These are phyloP conservation scores for Smittia sp. DNA, from an alignment of 2,888 invertebrate species.

Conservation along the genomic window DNA sequence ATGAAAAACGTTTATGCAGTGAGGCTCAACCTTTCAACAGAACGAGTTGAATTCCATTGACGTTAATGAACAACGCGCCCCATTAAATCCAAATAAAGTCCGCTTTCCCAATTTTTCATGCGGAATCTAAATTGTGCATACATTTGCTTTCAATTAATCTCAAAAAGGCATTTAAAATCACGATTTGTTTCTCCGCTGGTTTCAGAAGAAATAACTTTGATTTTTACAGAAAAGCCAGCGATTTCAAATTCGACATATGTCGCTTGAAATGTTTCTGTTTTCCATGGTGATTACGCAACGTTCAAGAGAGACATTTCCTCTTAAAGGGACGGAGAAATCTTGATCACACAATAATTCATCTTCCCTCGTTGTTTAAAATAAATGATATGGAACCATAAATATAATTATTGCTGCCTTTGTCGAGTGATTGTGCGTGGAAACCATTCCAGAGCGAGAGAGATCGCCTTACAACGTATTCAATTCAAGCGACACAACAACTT, in stretches of 20 bases:
- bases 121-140: conserved; percentile 11
- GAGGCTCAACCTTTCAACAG: neutral
- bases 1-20: neutral
- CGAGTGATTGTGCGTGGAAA: neutral
- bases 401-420: conserved; percentile 10
- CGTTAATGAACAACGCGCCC: too few relatives aligned
- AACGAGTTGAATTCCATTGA: neutral
- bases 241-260: conserved; percentile 38
- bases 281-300: conserved; percentile 5
- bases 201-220: neutral
- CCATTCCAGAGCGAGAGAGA: neutral
- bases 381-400: conserved; percentile 18
- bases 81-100: too few relatives aligned
- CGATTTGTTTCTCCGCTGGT: conserved; percentile 19
- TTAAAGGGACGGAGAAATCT: conserved; percentile 8
- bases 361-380: neutral
- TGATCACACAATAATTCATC: conserved; percentile 18
- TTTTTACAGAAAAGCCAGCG: neutral
- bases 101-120: neutral
- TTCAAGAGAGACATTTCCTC: neutral
- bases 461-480: neutral
- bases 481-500: neutral
- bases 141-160: conserved; percentile 39
- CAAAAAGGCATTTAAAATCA: conserved; percentile 39
- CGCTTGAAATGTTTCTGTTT: conserved; percentile 16